phyloP scores from a whole-genome alignment of 2,113 vertebrate genomes.

The Pleuronectes platessa region DNA sequence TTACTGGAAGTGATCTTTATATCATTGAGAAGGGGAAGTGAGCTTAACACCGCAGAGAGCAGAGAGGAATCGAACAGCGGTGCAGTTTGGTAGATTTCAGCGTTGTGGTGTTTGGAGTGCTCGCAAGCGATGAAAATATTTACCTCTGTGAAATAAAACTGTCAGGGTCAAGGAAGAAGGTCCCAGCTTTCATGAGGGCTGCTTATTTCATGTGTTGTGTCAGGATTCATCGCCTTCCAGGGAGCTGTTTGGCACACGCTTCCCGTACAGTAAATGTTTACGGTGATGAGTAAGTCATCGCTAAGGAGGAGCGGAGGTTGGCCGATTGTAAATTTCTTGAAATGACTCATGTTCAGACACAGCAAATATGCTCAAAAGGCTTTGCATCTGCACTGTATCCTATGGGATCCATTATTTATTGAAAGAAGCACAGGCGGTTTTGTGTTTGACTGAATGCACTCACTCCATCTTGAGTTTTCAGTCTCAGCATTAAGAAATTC shows the following conservation, averaged over 20 bases:
- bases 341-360: conserved; percentile 55
- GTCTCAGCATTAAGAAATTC: too few species aligned
- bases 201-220: conserved; percentile 62
- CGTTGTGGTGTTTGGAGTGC: conserved; percentile 11
- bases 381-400: conserved; percentile 28
- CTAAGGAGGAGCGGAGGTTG: conserved; percentile 25
- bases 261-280: conserved; percentile 74
- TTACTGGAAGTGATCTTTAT: conserved; percentile 26
- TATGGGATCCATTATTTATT: not conserved
- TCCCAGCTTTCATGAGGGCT: conserved; percentile 52
- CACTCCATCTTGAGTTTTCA: not conserved
- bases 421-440: not conserved
- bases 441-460: not conserved
- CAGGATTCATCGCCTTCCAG: conserved; percentile 59
- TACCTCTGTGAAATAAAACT: conserved; percentile 55
- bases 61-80: conserved; percentile 9
- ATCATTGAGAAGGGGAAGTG: conserved; percentile 3
- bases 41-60: conserved; percentile 1
- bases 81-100: conserved; percentile 27
- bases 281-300: conserved; percentile 67
- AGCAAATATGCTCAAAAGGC: conserved; percentile 29
- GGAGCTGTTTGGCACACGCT: conserved; percentile 60
- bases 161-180: conserved; percentile 54
- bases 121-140: conserved; percentile 64
- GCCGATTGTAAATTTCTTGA: conserved; percentile 61